Percentiles rank a stretch among this genome's conserved stretches.
phyloP scores from a whole-genome alignment of 2,113 vertebrate species.

The Choloepus hoffmanni region DNA sequence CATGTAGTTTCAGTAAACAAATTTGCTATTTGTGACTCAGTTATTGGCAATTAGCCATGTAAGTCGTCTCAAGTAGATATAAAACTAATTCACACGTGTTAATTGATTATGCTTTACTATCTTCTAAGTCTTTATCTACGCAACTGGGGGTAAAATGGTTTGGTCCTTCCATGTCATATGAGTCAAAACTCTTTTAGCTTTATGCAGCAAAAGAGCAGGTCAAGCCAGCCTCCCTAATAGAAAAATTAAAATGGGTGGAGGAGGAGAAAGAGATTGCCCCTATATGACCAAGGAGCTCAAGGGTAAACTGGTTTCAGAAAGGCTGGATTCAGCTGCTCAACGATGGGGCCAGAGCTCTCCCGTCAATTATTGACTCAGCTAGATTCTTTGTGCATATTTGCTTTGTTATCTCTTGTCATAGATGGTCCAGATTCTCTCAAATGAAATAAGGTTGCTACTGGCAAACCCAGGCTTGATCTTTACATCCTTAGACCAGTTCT shows the following conservation, averaged over 20 bases:
- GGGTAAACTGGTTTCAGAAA: background rate
- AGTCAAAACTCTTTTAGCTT: background rate
- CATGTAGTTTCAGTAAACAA: slow-evolving; percentile 82
- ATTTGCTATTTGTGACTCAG: slow-evolving; percentile 82
- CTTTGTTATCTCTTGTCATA: background rate
- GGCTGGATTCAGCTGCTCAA: background rate
- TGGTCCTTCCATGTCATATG: background rate
- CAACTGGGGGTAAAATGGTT: slow-evolving; percentile 48
- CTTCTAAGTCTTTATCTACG: slow-evolving; percentile 80
- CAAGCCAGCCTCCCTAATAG: background rate
- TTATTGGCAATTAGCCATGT: slow-evolving; percentile 83
- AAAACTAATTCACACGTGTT: slow-evolving; percentile 82
- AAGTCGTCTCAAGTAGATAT: slow-evolving; percentile 83
- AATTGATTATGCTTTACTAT: slow-evolving; percentile 80
- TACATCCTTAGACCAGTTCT: background rate
- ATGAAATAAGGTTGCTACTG: background rate
- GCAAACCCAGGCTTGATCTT: background rate
- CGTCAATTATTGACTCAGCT: background rate
- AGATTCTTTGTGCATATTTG: background rate
- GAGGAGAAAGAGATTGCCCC: background rate
- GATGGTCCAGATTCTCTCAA: background rate
- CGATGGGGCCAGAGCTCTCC: background rate
- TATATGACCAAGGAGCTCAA: background rate
- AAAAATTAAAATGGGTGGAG: background rate
- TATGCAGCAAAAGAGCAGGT: background rate